A percentile compares a stretch with the other conserved stretches of the same genome.
phyloP scores from a whole-genome alignment of 2,113 vertebrate species.

The Hippoglossus stenolepis region DNA sequence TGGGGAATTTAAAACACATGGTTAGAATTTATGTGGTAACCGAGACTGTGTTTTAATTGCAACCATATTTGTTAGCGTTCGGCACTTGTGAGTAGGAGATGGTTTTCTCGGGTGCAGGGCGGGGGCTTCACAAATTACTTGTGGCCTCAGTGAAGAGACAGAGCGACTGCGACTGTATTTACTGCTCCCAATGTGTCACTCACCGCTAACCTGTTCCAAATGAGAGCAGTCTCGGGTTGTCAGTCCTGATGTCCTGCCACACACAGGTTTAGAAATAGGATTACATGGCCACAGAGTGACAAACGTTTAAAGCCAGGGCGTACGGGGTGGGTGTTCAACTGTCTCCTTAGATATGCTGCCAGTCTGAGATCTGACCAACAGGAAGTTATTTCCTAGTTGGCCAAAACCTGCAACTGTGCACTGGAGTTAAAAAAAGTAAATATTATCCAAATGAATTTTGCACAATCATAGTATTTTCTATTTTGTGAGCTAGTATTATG shows the following conservation, averaged over 20 bases:
- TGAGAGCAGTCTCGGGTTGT: conserved; percentile 33
- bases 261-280: conserved; percentile 41
- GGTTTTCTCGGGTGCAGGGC: conserved; percentile 37
- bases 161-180: conserved; percentile 41
- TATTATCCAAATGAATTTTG: neutral
- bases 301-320: neutral
- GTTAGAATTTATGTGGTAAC: conserved; percentile 36
- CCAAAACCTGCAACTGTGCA: conserved; percentile 38
- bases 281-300: conserved; percentile 40
- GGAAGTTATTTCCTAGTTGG: conserved; percentile 62
- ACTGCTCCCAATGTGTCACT: conserved; percentile 55
- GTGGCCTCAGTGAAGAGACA: conserved; percentile 10
- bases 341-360: conserved; percentile 43
- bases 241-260: conserved; percentile 19
- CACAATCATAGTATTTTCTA: neutral
- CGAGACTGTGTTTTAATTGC: conserved; percentile 57
- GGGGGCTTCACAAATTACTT: conserved; percentile 46
- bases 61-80: conserved; percentile 51
- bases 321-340: conserved; percentile 8
- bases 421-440: neutral
- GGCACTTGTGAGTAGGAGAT: conserved; percentile 41
- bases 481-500: neutral
- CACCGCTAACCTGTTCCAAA: conserved; percentile 53
- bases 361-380: conserved; percentile 45
- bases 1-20: conserved; percentile 40